Evolutionary conservation across 2,888 invertebrate genomes (phyloP).

Genomic region (Matsumyia berberina): DNA sequence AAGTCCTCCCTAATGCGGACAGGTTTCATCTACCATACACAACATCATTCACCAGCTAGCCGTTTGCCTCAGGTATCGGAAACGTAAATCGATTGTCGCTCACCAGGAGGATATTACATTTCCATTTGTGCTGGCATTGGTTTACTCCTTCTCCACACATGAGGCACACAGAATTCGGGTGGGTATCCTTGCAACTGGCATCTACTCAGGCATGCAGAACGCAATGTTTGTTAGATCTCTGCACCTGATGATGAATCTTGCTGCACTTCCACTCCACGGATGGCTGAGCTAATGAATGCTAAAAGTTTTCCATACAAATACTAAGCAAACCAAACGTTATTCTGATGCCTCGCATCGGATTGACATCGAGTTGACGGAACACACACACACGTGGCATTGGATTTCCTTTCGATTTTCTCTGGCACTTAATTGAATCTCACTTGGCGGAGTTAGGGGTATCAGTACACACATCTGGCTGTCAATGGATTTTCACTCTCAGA

Average conservation of each 20-base stretch:
- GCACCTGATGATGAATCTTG: conserved; percentile 1
- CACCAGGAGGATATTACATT: conserved; percentile 35
- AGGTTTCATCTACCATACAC: no score
- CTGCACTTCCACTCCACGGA: conserved; percentile 10
- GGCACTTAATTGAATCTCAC: conserved; percentile 21
- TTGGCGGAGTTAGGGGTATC: neutral
- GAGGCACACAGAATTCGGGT: neutral
- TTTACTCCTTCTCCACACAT: conserved; percentile 5
- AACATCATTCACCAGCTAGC: neutral
- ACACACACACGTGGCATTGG: neutral
- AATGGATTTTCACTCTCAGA: conserved; percentile 13
- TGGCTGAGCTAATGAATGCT: conserved; percentile 30
- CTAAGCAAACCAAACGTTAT: conserved; percentile 6
- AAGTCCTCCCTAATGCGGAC: no score
- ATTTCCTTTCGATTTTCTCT: conserved; percentile 5
- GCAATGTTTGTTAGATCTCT: conserved; percentile 16
- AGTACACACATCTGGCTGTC: neutral
- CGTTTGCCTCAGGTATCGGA: neutral
- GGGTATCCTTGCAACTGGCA: neutral
- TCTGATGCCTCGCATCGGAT: neutral
- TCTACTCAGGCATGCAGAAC: neutral
- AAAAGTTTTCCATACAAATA: neutral
- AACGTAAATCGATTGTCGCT: conserved; percentile 41
- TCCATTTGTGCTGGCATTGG: conserved; percentile 3
- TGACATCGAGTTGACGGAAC: conserved; percentile 1